Evolutionary conservation across 2,797 vertebrate species (phyloP).

Genomic region (Acrossocheilus wenchowensis): DNA sequence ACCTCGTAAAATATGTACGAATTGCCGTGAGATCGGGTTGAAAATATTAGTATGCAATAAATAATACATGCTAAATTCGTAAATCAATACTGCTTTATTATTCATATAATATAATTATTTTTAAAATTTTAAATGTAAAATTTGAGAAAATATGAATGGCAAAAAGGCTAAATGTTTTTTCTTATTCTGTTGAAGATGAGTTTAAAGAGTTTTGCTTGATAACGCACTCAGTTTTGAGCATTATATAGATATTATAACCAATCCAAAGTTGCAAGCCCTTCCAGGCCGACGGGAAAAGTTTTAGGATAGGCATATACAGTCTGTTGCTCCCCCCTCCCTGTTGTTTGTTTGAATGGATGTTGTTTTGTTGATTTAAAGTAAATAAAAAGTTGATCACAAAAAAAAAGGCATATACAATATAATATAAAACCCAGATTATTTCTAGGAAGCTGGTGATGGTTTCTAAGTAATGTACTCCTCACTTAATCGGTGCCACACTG

Average conservation of each 20-base stretch:
- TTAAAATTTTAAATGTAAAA: neutral
- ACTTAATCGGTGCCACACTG: conserved; percentile 5
- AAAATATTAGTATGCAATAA: neutral
- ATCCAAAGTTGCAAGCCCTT: neutral
- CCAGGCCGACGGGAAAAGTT: neutral
- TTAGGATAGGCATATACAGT: neutral
- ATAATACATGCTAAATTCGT: neutral
- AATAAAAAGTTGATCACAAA: neutral
- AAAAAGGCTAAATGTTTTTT: neutral
- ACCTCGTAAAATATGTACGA: neutral
- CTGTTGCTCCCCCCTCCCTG: too few relatives aligned
- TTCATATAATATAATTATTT: neutral
- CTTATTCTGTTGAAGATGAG: neutral
- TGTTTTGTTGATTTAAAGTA: too few relatives aligned
- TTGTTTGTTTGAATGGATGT: too few relatives aligned
- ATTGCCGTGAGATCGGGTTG: too few relatives aligned
- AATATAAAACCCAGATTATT: neutral
- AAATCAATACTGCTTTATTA: neutral
- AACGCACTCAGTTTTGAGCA: neutral
- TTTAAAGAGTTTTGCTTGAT: neutral
- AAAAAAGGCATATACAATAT: neutral
- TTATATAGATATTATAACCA: neutral
- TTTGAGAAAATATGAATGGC: neutral
- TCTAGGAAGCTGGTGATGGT: neutral
- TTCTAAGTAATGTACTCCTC: neutral